Conservation (phyloP, 2,113 vertebrate species). For the Clupea harengus region DNA sequence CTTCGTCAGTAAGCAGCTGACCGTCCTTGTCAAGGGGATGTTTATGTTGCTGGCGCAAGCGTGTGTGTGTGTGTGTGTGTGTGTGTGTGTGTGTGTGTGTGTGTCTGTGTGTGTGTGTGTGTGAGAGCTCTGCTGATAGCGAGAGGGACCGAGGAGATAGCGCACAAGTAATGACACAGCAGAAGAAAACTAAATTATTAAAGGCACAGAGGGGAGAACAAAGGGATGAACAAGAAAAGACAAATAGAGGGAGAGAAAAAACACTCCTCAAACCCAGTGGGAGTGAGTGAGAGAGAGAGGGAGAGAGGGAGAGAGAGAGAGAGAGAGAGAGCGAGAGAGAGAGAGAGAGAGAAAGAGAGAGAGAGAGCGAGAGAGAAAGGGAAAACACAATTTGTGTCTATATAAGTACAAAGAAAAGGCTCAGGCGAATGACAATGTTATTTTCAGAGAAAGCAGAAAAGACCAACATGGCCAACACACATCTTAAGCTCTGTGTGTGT, state of each 20-base stretch:
- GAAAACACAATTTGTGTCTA: background rate
- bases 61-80: background rate
- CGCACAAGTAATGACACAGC: constrained; percentile 18
- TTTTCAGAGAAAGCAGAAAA: background rate
- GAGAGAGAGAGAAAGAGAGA: constrained; percentile 17
- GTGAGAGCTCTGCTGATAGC: background rate
- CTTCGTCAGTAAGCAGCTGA: constrained; percentile 78
- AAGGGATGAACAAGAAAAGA: constrained; percentile 10
- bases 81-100: background rate
- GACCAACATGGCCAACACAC: background rate
- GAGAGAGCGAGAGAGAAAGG: constrained; percentile 10
- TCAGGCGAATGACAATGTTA: background rate
- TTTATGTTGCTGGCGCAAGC: constrained; percentile 71
- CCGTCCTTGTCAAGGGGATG: constrained; percentile 78
- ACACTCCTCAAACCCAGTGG: background rate
- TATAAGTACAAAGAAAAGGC: background rate
- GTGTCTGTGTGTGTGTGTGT: constrained; percentile 6
- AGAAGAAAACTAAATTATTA: background rate
- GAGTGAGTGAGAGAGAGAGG: background rate
- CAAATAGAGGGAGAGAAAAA: constrained; percentile 16
- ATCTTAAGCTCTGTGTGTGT: background rate
- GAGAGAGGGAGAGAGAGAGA: constrained; percentile 29
- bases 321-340: background rate
- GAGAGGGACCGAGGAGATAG: background rate
- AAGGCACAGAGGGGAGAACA: background rate